Percentiles rank a stretch among this genome's conserved stretches.
phyloP scores from a whole-genome alignment of 1,140 invertebrate genomes.

The Magallana gigas region DNA sequence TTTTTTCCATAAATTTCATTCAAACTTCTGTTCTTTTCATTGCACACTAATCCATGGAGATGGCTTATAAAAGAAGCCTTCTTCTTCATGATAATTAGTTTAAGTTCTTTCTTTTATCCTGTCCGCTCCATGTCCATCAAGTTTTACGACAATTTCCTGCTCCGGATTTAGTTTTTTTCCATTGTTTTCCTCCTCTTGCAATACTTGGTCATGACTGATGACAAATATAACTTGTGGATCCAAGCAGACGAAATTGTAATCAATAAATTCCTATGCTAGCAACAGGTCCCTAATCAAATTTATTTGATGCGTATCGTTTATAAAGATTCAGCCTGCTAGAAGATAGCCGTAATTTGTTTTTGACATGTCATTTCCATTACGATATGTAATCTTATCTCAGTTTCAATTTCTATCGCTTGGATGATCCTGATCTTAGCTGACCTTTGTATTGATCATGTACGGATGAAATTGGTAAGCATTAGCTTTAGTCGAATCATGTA shows the following conservation, averaged over 20 bases:
- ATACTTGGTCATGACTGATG: background rate
- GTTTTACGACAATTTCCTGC: background rate
- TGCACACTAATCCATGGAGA: background rate
- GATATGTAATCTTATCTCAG: constrained; percentile 14
- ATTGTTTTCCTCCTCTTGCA: background rate
- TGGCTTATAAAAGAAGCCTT: background rate
- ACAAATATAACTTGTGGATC: constrained; percentile 23
- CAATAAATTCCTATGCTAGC: constrained; percentile 19
- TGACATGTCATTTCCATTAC: constrained; percentile 28
- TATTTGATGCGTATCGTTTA: constrained; percentile 17
- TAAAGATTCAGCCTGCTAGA: constrained; percentile 8
- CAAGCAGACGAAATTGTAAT: background rate
- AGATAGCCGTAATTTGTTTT: constrained; percentile 18
- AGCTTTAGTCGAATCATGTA: too few species aligned
- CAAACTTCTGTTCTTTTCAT: too few species aligned
- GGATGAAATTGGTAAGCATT: background rate
- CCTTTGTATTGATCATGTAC: background rate
- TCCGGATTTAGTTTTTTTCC: background rate
- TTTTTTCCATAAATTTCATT: too few species aligned
- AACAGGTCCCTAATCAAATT: constrained; percentile 24
- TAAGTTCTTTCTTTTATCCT: background rate
- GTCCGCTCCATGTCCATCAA: background rate
- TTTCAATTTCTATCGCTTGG: constrained; percentile 30
- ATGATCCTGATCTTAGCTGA: background rate
- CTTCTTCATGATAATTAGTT: background rate